Evolutionary conservation across 2,888 invertebrate genomes (phyloP).

Genomic region (Rotaria macrura): DNA sequence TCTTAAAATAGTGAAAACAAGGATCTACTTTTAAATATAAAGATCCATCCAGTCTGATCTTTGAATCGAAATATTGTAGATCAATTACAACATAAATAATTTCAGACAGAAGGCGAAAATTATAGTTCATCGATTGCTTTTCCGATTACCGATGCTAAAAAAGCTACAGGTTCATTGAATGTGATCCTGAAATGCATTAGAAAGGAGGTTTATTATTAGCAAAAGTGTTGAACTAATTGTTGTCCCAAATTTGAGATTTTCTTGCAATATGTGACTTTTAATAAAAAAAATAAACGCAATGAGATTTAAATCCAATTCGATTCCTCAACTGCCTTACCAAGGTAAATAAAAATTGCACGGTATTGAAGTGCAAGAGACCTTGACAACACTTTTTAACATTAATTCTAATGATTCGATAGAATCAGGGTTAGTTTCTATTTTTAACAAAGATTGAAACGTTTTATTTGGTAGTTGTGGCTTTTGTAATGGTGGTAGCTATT

Average conservation of each 20-base stretch:
- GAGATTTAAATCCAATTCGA: not conserved
- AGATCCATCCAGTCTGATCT: not conserved
- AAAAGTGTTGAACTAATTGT: not conserved
- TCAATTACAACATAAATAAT: no score
- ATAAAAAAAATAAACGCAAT: not conserved
- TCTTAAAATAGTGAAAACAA: no score
- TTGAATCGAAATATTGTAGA: no score
- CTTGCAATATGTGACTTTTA: not conserved
- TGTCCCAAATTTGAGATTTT: no score
- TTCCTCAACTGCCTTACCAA: not conserved
- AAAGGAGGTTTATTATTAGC: no score
- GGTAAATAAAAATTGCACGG: conserved; percentile 7
- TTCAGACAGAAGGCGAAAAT: no score
- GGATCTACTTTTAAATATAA: not conserved
- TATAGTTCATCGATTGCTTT: no score
- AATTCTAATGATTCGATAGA: conserved; percentile 10
- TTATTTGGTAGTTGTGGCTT: not conserved
- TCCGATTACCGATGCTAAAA: no score
- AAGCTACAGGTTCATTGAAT: no score
- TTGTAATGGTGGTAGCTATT: not conserved
- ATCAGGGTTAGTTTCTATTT: not conserved
- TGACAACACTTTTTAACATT: not conserved
- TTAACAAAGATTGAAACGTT: not conserved
- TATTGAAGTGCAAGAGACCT: not conserved
- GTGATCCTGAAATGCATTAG: no score